phyloP scores from a whole-genome alignment of 2,113 vertebrate genomes.

The Copsychus sechellarum region DNA sequence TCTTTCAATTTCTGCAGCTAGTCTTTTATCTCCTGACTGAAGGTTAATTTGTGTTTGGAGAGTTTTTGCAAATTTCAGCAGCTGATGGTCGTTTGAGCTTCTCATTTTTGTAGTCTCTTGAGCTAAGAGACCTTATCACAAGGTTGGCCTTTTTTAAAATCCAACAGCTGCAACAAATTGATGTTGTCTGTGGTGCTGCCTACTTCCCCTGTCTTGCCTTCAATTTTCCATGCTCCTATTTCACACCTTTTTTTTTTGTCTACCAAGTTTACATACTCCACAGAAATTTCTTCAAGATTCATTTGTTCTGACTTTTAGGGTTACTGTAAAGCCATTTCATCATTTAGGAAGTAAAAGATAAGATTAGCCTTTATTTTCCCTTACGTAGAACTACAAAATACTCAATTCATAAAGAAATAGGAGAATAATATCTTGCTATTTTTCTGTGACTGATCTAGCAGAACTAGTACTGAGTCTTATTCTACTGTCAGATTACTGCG shows the following conservation, averaged over 20 bases:
- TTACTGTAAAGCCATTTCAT: not conserved
- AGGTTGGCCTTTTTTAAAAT: not conserved
- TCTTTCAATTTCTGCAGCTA: constrained; percentile 14
- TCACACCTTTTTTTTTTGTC: not conserved
- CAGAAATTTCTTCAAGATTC: not conserved
- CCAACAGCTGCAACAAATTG: not conserved
- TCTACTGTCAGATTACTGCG: not conserved
- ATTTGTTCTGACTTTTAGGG: not conserved
- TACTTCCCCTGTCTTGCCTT: not conserved
- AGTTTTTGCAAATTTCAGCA: constrained; percentile 43
- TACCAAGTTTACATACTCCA: not conserved
- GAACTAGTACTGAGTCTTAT: not conserved
- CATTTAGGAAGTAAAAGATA: not conserved
- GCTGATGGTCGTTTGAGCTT: constrained; percentile 39
- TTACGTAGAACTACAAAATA: not conserved
- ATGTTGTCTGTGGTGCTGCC: not conserved
- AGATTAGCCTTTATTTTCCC: not conserved
- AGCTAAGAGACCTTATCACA: constrained; percentile 35
- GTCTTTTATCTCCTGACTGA: constrained; percentile 56
- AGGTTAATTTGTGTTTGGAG: constrained; percentile 61
- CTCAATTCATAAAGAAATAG: not conserved
- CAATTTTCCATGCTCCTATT: not conserved
- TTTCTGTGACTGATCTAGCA: not conserved
- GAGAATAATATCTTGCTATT: not conserved
- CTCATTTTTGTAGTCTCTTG: constrained; percentile 22